Evolutionary conservation across 2,888 invertebrate genomes (phyloP).

Genomic region (Octonoba sinensis): DNA sequence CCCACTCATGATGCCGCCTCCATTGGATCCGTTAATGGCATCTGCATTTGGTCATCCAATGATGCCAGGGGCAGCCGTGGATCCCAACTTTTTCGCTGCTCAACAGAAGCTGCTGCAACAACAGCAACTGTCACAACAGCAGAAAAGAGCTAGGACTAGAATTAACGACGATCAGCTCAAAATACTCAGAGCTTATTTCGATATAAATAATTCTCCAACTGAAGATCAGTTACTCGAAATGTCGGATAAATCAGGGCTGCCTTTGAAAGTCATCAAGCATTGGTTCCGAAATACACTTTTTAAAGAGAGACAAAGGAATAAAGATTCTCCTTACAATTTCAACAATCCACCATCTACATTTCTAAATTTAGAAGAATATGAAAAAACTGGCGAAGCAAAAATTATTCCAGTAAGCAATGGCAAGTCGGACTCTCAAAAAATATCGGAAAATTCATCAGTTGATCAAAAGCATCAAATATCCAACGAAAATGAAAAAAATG

Average conservation of each 20-base stretch:
- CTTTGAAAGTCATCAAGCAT: slow-evolving; percentile 99
- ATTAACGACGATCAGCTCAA: slow-evolving; percentile 99
- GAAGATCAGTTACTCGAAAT: slow-evolving; percentile 99
- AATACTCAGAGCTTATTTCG: slow-evolving; percentile 96
- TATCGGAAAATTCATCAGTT: not conserved
- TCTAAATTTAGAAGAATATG: slow-evolving; percentile 93
- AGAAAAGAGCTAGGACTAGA: slow-evolving; percentile 92
- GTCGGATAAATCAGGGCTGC: slow-evolving; percentile 96
- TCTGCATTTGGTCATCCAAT: slow-evolving; percentile 68
- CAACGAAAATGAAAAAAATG: slow-evolving; percentile 31
- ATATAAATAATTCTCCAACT: slow-evolving; percentile 99
- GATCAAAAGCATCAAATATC: slow-evolving; percentile 1
- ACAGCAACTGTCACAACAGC: slow-evolving; percentile 66
- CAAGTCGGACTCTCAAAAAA: slow-evolving; percentile 11
- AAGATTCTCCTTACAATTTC: slow-evolving; percentile 99
- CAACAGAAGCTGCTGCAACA: slow-evolving; percentile 69
- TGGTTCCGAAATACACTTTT: slow-evolving; percentile 99
- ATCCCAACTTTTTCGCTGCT: slow-evolving; percentile 64
- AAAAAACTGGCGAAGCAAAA: slow-evolving; percentile 97
- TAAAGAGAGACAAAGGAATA: slow-evolving; percentile 98
- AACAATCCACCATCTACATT: slow-evolving; percentile 98
- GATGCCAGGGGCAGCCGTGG: slow-evolving; percentile 46
- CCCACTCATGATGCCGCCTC: slow-evolving; percentile 88
- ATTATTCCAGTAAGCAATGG: slow-evolving; percentile 75
- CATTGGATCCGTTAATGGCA: slow-evolving; percentile 77